phyloP scores from a whole-genome alignment of 2,113 vertebrate species.

The Labrus mixtus region DNA sequence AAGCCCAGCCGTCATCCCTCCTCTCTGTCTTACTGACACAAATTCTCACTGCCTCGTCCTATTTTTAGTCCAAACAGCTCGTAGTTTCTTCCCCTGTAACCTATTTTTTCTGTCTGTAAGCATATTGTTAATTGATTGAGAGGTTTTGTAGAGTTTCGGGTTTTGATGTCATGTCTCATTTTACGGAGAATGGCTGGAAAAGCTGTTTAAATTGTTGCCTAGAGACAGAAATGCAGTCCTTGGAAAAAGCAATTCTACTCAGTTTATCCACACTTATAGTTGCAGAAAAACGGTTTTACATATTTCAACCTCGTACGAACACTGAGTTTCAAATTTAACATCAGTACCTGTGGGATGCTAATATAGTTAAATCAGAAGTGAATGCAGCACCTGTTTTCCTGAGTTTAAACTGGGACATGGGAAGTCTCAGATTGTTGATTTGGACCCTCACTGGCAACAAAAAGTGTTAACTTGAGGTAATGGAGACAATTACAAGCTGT shows the following conservation, averaged over 20 bases:
- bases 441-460: not conserved
- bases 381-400: too few species aligned
- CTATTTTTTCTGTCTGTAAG: conserved; percentile 39
- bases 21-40: conserved; percentile 62
- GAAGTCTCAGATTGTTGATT: not conserved
- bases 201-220: conserved; percentile 17
- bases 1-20: conserved; percentile 26
- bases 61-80: conserved; percentile 57
- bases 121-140: conserved; percentile 55
- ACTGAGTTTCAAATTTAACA: not conserved
- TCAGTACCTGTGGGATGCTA: not conserved
- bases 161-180: conserved; percentile 33
- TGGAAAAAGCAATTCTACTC: conserved; percentile 18
- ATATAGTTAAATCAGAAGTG: too few species aligned
- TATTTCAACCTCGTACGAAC: not conserved
- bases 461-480: not conserved
- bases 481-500: not conserved
- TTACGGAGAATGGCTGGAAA: conserved; percentile 34
- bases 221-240: conserved; percentile 25
- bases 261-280: conserved; percentile 12
- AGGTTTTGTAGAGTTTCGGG: conserved; percentile 12
- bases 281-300: not conserved
- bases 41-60: conserved; percentile 50
- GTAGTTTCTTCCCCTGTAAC: conserved; percentile 21
- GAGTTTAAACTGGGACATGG: not conserved